Evolutionary conservation across 2,888 invertebrate species (phyloP), one percentile per base, ranked within the genome.

Genomic region (Andricus quercusramuli): DNA sequence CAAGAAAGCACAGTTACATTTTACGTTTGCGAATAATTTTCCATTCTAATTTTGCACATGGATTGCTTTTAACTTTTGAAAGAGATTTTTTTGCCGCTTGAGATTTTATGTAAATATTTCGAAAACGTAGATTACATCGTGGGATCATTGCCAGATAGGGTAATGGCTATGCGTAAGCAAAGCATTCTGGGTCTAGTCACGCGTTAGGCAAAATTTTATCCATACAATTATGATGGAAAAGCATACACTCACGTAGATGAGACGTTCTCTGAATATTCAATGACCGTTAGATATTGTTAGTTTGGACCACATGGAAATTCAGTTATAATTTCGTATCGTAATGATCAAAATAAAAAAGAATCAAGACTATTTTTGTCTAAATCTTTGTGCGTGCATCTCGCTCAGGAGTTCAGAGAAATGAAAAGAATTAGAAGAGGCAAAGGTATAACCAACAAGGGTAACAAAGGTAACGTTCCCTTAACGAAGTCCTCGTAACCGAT

Each of bases 181-280:
- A 74, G 56, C 74, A 74, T 74, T 74, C 56, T 74, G 74, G 74
- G 74, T 74, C 74, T 74, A 74, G 74, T 74, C 74, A 74, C 74
- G 74, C 32, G 51, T 74, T 74, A 74, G n/a, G 56, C 74, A 74
- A 74, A 74, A 74, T 74, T 74, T 74, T n/a, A 37, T 74, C 74
- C 74, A 74, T 59, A 74, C 56, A 74, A 74, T 74, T 74, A 74
- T 74, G 74, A 74, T 59, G 74, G 74, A 74, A 74, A 74, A 74
- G 56, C 74, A 74, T 74, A 59, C 29, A 51, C 74, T 74, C 74
- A 74, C 74, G 74, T 74, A 74, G n/a, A 20, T 74, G 74, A 59
- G 74, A 74, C 74, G 32, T 56, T 32, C 56, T 74, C 6, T 20
- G 74, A 74, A 74, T 74, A 74, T 74, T 37, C 29, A 32, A 74